Evolutionary conservation across 2,113 vertebrate species (phyloP), one percentile per base, ranked within the genome.

Genomic region (Lepidiolamprologus cunningtoni): DNA sequence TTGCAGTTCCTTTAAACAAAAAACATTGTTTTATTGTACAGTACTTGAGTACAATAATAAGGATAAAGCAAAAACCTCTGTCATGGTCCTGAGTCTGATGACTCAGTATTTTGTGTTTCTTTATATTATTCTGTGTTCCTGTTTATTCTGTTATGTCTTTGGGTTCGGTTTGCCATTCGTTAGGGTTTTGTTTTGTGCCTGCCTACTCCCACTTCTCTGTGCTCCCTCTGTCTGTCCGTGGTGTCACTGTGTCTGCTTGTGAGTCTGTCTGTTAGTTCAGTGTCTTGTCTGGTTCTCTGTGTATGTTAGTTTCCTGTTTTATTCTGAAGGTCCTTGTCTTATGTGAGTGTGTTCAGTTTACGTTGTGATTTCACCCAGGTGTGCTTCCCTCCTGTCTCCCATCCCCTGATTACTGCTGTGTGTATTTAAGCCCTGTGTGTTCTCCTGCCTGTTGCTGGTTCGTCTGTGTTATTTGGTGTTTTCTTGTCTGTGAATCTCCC

Each of bases 401-500:
- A 45, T 45, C 42, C 42, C 13, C 42, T 45, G 42, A 45, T 45
- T 45, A 45, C 42, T 14, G 13, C 13, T 45, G 13, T 45, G 42
- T 45, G 42, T 45, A 45, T 45, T 45, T 45, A 14, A 45, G 13
- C 42, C 42, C 13, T 16, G 42, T 45, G 42, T 45, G 12, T 45
- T 45, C 6, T 14, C 42, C 42, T 45, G 42, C 40, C 3, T 42
- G 40, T 42, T 42, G 40, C 40, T 42, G 5, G 42, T 40, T 0
- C 0, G 37, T 40, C 37, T 40, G 37, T 11, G 37, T 40, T 40
- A 40, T 40, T 40, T 12, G 37, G 37, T 40, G 37, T 40, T 40
- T 40, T 40, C 10, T 12, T 1, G 37, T 40, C 37, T 40, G 37
- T 11, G 37, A 3, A 5, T 40, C 0, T 40, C 1, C 10, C 10